These are phyloP conservation scores for Carollia perspicillata DNA, from an alignment of 2,113 vertebrate species.

Conservation along the genomic window DNA sequence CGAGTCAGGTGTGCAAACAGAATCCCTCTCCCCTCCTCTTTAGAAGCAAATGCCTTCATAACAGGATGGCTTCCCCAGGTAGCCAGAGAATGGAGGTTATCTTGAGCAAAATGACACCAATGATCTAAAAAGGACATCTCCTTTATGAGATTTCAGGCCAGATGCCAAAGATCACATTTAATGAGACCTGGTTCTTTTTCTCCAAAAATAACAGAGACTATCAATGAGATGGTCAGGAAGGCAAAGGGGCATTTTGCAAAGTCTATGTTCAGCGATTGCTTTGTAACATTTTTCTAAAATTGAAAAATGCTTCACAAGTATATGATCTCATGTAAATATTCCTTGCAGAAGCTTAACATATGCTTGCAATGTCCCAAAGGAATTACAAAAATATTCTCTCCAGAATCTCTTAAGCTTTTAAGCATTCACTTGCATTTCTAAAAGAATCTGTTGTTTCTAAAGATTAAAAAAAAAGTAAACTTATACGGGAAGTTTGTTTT, in stretches of 20 bases:
- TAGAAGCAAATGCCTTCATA: constrained; percentile 64
- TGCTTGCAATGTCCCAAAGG: constrained; percentile 22
- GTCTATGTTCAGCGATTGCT: constrained; percentile 43
- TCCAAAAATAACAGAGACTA: constrained; percentile 67
- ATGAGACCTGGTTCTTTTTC: constrained; percentile 68
- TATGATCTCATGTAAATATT: constrained; percentile 53
- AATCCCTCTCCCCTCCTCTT: neutral
- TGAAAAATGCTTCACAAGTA: constrained; percentile 60
- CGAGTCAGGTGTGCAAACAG: constrained; percentile 68
- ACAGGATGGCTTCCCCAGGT: constrained; percentile 66
- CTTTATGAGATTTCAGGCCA: constrained; percentile 78
- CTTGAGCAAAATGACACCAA: constrained; percentile 79
- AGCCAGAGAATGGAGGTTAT: constrained; percentile 78
- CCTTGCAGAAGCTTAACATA: constrained; percentile 32
- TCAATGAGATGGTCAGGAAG: constrained; percentile 54
- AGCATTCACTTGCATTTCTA: constrained; percentile 9
- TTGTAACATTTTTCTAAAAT: constrained; percentile 71
- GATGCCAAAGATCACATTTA: constrained; percentile 80
- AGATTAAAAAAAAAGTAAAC: neutral
- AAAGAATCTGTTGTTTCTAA: constrained; percentile 43
- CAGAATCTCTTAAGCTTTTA: constrained; percentile 38
- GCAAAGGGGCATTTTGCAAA: constrained; percentile 50
- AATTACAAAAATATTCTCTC: neutral
- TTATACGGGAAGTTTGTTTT: neutral
- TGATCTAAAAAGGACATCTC: constrained; percentile 77